Conservation (phyloP, 2,888 invertebrate species). For the Caenorhabditis sulstoni region DNA sequence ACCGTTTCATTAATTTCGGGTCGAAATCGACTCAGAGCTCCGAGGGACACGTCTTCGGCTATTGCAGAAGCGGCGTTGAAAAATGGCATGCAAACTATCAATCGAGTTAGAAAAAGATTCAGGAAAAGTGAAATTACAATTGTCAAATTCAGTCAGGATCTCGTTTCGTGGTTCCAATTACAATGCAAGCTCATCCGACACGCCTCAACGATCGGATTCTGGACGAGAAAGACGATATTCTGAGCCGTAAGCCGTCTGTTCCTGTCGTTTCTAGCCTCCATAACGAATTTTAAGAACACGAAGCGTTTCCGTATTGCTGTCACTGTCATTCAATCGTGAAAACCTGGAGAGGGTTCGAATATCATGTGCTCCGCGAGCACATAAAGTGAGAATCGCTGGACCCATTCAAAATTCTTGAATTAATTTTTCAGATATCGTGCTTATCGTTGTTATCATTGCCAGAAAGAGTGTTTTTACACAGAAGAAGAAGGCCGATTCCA, state of each 20-base stretch:
- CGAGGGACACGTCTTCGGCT: not conserved
- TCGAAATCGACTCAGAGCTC: slow-evolving; percentile 21
- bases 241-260: slow-evolving; percentile 49
- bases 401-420: not conserved
- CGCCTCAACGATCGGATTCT: slow-evolving; percentile 55
- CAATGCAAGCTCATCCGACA: slow-evolving; percentile 63
- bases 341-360: slow-evolving; percentile 65
- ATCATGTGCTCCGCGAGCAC: slow-evolving; percentile 62
- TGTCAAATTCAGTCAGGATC: slow-evolving; percentile 60
- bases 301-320: slow-evolving; percentile 56
- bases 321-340: slow-evolving; percentile 60
- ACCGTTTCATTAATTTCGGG: slow-evolving; percentile 14
- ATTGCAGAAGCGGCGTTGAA: slow-evolving; percentile 44
- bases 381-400: slow-evolving; percentile 54
- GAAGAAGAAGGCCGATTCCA: slow-evolving; percentile 65
- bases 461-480: slow-evolving; percentile 62
- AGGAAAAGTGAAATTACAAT: too few relatives aligned
- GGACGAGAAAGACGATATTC: slow-evolving; percentile 61
- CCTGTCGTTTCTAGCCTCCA: not conserved
- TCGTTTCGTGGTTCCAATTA: slow-evolving; percentile 61
- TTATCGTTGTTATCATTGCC: slow-evolving; percentile 61
- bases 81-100: slow-evolving; percentile 53
- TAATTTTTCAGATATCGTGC: slow-evolving; percentile 58
- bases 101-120: slow-evolving; percentile 8
- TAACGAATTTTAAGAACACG: slow-evolving; percentile 28